Conservation (phyloP, 1,140 invertebrate species). For the Manduca sexta region DNA sequence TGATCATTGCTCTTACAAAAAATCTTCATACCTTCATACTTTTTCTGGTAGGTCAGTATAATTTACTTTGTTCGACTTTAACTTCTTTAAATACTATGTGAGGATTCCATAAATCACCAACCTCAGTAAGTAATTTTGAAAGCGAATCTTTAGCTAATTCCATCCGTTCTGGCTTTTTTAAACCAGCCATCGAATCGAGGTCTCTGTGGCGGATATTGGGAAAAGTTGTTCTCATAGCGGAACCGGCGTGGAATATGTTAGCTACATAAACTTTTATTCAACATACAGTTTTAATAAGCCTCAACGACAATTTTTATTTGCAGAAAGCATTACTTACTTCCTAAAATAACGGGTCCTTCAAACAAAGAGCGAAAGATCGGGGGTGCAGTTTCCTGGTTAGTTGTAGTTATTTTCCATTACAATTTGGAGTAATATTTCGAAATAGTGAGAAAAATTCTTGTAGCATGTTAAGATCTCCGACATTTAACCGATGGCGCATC, state of each 20-base stretch:
- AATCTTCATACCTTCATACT: conserved; percentile 16
- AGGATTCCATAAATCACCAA: too few relatives aligned
- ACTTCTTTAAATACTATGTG: neutral
- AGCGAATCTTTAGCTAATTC: too few relatives aligned
- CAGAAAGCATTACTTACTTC: too few relatives aligned
- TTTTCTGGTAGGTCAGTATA: neutral
- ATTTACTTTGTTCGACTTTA: too few relatives aligned
- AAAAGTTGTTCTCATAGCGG: conserved; percentile 1
- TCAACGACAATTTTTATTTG: neutral
- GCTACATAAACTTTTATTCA: neutral
- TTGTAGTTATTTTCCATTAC: too few relatives aligned
- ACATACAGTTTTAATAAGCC: conserved; percentile 4
- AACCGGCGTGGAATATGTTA: neutral
- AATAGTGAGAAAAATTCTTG: too few relatives aligned
- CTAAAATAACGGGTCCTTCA: too few relatives aligned
- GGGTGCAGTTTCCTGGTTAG: too few relatives aligned
- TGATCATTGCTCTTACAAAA: conserved; percentile 14
- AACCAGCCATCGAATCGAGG: neutral
- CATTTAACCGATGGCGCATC: conserved; percentile 36
- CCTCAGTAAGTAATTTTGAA: too few relatives aligned
- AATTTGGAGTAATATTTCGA: too few relatives aligned
- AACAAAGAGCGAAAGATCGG: too few relatives aligned
- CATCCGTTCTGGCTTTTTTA: conserved; percentile 1
- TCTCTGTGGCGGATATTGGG: conserved; percentile 5
- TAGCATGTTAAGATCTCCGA: conserved; percentile 9